A percentile compares a stretch with the other conserved stretches of the same genome.
Conservation (phyloP, 2,888 invertebrate genomes). For the Patella ulyssiponensis region DNA sequence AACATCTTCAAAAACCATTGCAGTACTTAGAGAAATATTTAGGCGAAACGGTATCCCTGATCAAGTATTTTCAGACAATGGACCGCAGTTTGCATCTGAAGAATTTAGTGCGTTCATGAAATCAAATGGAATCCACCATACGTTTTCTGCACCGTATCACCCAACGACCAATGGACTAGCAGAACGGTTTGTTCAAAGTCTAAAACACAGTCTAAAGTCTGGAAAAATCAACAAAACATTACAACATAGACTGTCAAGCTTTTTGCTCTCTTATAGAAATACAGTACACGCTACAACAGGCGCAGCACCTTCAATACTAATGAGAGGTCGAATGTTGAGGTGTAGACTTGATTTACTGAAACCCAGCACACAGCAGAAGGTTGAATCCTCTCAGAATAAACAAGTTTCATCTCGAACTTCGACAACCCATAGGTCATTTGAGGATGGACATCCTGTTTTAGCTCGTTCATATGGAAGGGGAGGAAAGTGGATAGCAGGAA, state of each 20-base stretch:
- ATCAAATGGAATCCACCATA: slow-evolving; percentile 27
- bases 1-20: slow-evolving; percentile 35
- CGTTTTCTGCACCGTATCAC: slow-evolving; percentile 51
- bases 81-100: slow-evolving; percentile 52
- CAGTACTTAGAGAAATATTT: slow-evolving; percentile 44
- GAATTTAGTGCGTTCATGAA: slow-evolving; percentile 49
- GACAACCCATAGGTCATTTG: not conserved
- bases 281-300: not conserved
- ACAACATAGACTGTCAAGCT: not conserved
- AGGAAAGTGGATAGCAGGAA: not conserved
- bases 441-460: slow-evolving; percentile 4
- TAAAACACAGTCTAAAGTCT: not conserved
- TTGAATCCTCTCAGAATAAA: slow-evolving; percentile 4
- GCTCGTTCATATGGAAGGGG: not conserved
- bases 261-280: not conserved
- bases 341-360: not conserved
- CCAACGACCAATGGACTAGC: slow-evolving; percentile 58
- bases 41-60: slow-evolving; percentile 50
- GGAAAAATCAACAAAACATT: not conserved
- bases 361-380: not conserved
- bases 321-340: not conserved
- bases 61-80: slow-evolving; percentile 63
- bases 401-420: not conserved
- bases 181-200: slow-evolving; percentile 39
- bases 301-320: not conserved